These are phyloP conservation scores for Polia nebulosa DNA, from an alignment of 2,888 invertebrate species.

Conservation along the genomic window DNA sequence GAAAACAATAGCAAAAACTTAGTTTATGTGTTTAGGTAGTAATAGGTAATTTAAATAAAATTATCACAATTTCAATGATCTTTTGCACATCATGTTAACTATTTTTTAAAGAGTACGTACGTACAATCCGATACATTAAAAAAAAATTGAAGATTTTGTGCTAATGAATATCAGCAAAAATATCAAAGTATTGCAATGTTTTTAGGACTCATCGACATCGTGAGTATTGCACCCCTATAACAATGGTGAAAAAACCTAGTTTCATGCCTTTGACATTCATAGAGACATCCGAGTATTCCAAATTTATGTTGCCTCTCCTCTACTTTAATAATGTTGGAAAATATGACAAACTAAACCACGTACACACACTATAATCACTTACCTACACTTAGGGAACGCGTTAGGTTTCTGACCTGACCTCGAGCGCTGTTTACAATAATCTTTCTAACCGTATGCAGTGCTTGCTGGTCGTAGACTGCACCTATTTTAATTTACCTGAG, in stretches of 20 bases:
- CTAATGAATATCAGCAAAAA: too few relatives aligned
- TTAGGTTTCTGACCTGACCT: slow-evolving; percentile 28
- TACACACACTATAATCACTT: slow-evolving; percentile 9
- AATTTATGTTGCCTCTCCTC: not conserved
- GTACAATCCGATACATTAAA: too few relatives aligned
- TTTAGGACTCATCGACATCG: too few relatives aligned
- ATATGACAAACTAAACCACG: not conserved
- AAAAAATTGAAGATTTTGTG: too few relatives aligned
- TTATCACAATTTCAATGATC: too few relatives aligned
- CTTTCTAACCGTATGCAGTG: slow-evolving; percentile 4
- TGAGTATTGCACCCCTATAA: too few relatives aligned
- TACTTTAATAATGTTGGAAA: not conserved
- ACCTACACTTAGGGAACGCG: slow-evolving; percentile 14
- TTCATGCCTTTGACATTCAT: not conserved
- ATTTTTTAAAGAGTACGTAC: too few relatives aligned
- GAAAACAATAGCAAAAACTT: too few relatives aligned
- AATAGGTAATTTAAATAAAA: too few relatives aligned
- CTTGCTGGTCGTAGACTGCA: slow-evolving; percentile 4
- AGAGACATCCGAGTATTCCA: not conserved
- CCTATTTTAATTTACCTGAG: slow-evolving; percentile 15
- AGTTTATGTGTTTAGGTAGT: too few relatives aligned
- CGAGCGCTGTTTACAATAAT: slow-evolving; percentile 39
- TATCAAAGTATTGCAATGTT: too few relatives aligned
- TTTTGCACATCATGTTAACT: too few relatives aligned
- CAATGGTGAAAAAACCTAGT: not conserved